phyloP scores from a whole-genome alignment of 2,113 vertebrate species.

The cattle (Bos taurus) region ARS-UCD2.0 NC_037349.1:39155501-39156000 shows the following conservation, averaged over 20 bases:
- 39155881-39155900: neutral
- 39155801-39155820: neutral
- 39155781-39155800: neutral
- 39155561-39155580: neutral
- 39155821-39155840: neutral
- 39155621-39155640: neutral
- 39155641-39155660: neutral
- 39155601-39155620: neutral
- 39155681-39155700: neutral
- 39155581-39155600: neutral
- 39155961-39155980: neutral
- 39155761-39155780: accelerated
- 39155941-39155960: neutral
- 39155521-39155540: neutral
- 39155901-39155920: accelerated
- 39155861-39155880: neutral
- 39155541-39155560: neutral
- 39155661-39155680: neutral
- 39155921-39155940: neutral
- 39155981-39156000: neutral
- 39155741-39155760: neutral
- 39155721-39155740: neutral
- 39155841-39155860: no score
- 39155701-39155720: conserved; percentile 3
- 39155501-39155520: neutral